Conservation (phyloP, 2,888 invertebrate genomes). For the Machimus atricapillus region DNA sequence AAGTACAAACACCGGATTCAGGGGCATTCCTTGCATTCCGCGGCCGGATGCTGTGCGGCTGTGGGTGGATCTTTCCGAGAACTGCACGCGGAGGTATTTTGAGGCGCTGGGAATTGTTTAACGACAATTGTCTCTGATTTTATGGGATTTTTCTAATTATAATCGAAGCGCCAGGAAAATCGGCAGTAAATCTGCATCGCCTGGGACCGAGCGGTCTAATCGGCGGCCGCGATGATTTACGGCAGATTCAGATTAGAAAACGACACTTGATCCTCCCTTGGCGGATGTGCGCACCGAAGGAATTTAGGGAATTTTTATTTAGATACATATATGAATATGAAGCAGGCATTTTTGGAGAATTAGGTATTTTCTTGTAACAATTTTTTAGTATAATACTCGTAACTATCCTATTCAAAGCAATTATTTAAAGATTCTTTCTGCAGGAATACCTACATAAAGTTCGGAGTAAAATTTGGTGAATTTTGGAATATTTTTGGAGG, state of each 20-base stretch:
- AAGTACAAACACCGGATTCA: not conserved
- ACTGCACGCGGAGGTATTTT: not conserved
- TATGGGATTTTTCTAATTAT: conserved; percentile 14
- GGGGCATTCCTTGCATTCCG: not conserved
- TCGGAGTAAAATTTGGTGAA: no score
- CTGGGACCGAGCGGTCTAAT: not conserved
- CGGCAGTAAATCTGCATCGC: not conserved
- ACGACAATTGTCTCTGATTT: not conserved
- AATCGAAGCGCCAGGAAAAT: not conserved
- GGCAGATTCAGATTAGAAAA: not conserved
- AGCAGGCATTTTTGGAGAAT: not conserved
- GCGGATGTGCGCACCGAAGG: not conserved
- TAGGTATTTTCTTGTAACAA: not conserved
- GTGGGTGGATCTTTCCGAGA: not conserved
- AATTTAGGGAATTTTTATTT: not conserved
- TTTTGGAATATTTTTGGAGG: no score
- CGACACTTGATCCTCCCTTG: not conserved
- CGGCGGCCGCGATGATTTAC: not conserved
- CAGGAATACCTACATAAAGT: no score
- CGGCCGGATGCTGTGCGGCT: not conserved
- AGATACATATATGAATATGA: not conserved
- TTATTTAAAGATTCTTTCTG: no score
- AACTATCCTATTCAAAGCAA: not conserved
- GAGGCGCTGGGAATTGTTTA: not conserved
- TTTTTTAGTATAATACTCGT: not conserved